Evolutionary conservation across 1,140 invertebrate species (phyloP).

Genomic region (Lepidostoma basale): DNA sequence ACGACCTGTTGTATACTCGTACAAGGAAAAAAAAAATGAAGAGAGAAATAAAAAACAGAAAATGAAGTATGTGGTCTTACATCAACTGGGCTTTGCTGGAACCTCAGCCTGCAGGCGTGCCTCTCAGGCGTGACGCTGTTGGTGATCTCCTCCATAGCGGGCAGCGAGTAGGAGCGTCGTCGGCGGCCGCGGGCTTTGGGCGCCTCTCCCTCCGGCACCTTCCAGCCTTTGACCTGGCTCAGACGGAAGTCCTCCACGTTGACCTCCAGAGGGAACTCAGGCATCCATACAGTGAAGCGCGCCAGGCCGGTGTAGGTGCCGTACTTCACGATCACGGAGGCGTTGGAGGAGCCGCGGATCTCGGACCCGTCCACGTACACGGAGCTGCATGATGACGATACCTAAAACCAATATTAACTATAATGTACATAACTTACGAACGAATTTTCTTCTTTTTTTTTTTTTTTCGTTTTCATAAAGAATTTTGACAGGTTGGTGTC

Average conservation of each 20-base stretch:
- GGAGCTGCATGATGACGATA: slow-evolving; percentile 93
- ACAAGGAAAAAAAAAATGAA: no score
- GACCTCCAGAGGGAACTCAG: slow-evolving; percentile 90
- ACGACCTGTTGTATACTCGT: no score
- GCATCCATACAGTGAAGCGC: slow-evolving; percentile 95
- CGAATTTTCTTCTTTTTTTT: no score
- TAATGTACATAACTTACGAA: no score
- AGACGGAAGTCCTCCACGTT: slow-evolving; percentile 86
- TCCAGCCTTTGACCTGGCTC: slow-evolving; percentile 77
- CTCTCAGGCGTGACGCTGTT: slow-evolving; percentile 65
- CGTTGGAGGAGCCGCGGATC: slow-evolving; percentile 92
- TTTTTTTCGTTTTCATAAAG: no score
- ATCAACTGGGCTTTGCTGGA: slow-evolving; percentile 90
- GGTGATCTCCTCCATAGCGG: slow-evolving; percentile 57
- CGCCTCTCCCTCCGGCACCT: slow-evolving; percentile 75
- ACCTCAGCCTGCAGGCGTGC: slow-evolving; percentile 77
- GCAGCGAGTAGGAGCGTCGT: slow-evolving; percentile 49
- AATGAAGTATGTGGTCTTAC: no score
- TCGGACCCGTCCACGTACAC: slow-evolving; percentile 97
- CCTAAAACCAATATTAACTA: slow-evolving; percentile 62
- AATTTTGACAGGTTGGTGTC: no score
- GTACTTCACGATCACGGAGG: slow-evolving; percentile 92
- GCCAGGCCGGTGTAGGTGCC: slow-evolving; percentile 88
- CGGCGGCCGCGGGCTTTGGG: slow-evolving; percentile 58
- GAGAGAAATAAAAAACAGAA: no score